Conservation (phyloP, 1,140 invertebrate genomes). For the Pararge aegeria region DNA sequence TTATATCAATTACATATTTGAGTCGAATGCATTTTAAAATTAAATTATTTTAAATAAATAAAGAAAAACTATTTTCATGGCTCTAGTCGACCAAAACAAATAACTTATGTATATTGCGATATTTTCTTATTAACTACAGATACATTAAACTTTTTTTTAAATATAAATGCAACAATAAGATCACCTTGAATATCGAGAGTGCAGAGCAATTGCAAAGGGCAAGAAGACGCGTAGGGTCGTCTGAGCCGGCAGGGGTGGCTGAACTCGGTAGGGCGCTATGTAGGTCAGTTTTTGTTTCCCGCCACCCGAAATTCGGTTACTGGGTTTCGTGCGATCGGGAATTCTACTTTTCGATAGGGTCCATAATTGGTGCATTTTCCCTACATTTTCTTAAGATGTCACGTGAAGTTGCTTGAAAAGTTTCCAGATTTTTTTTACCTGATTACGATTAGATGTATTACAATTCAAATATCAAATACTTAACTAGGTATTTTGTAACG, state of each 20-base stretch:
- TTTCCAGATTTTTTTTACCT: background rate
- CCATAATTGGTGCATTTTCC: slow-evolving; percentile 39
- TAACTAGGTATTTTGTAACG: no score
- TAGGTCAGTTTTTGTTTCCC: slow-evolving; percentile 79
- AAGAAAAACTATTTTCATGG: background rate
- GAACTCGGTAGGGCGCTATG: slow-evolving; percentile 72
- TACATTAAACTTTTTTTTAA: slow-evolving; percentile 1
- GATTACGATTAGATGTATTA: no score
- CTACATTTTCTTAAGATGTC: slow-evolving; percentile 17
- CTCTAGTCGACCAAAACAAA: background rate
- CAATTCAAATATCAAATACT: no score
- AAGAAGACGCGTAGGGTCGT: slow-evolving; percentile 66
- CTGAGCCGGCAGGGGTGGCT: slow-evolving; percentile 65
- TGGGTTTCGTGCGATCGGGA: slow-evolving; percentile 52
- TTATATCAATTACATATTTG: background rate
- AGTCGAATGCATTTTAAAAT: background rate
- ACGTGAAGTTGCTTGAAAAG: background rate
- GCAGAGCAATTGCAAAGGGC: slow-evolving; percentile 54
- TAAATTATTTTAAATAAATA: background rate
- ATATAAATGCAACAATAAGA: slow-evolving; percentile 24
- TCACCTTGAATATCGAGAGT: slow-evolving; percentile 63
- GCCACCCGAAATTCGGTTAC: slow-evolving; percentile 76
- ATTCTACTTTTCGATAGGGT: slow-evolving; percentile 27
- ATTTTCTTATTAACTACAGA: background rate
- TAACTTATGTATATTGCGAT: background rate